phyloP scores from a whole-genome alignment of 2,888 invertebrate species.

The Trypoxylon attenuatum region DNA sequence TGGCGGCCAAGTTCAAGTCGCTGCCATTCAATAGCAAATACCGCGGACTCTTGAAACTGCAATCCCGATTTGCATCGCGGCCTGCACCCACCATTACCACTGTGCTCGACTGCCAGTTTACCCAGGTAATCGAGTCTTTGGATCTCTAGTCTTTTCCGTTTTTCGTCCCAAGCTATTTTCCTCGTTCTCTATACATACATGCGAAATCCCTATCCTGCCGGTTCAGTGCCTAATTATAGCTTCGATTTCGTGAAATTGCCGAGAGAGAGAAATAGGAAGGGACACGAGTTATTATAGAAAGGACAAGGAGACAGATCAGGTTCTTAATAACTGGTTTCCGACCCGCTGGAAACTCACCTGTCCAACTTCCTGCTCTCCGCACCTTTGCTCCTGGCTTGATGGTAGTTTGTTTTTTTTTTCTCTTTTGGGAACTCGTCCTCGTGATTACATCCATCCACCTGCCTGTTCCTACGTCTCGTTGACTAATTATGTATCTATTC shows the following conservation, averaged over 20 bases:
- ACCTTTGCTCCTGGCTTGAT: conserved; percentile 25
- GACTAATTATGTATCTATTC: too few species aligned
- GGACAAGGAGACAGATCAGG: conserved; percentile 32
- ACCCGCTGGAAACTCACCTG: conserved; percentile 32
- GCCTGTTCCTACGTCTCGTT: too few species aligned
- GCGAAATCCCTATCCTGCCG: too few species aligned
- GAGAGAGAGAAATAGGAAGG: too few species aligned
- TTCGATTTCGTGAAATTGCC: too few species aligned
- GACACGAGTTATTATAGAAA: conserved; percentile 34
- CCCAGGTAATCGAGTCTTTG: too few species aligned
- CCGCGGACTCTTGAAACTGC: conserved; percentile 45
- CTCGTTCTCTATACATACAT: too few species aligned
- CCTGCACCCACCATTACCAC: conserved; percentile 11
- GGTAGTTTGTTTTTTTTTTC: too few species aligned
- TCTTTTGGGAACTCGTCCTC: conserved; percentile 24
- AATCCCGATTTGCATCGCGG: conserved; percentile 46
- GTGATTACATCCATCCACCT: conserved; percentile 16
- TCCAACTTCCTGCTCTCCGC: conserved; percentile 32
- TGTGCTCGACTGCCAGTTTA: background rate
- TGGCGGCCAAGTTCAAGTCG: conserved; percentile 72
- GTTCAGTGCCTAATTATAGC: too few species aligned
- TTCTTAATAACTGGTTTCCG: conserved; percentile 34
- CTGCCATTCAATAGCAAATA: conserved; percentile 50
- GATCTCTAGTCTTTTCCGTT: too few species aligned
- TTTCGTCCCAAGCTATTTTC: too few species aligned